phyloP scores from a whole-genome alignment of 2,888 invertebrate genomes.

The Nephrotoma appendiculata region DNA sequence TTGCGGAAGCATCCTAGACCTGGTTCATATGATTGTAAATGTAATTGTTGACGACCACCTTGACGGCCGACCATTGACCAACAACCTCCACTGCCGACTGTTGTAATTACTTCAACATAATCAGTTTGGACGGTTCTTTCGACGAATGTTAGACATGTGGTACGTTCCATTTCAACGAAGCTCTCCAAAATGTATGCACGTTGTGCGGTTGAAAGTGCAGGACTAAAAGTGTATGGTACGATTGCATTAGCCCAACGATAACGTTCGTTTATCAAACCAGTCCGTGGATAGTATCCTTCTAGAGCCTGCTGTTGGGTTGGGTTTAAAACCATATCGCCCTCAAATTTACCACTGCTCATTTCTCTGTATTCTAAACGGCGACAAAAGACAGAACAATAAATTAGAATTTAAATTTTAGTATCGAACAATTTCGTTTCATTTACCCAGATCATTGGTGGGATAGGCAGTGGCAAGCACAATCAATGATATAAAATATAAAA shows the following conservation, averaged over 20 bases:
- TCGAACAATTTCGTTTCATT: neutral
- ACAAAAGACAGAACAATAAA: neutral
- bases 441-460: neutral
- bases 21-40: slow-evolving; percentile 20
- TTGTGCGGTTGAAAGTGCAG: neutral
- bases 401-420: neutral
- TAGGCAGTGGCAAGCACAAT: neutral
- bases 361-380: neutral
- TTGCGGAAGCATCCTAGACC: slow-evolving; percentile 26
- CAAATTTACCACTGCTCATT: slow-evolving; percentile 10
- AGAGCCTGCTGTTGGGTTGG: slow-evolving; percentile 5
- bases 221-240: slow-evolving; percentile 23
- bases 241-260: slow-evolving; percentile 31
- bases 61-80: slow-evolving; percentile 60
- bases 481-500: neutral
- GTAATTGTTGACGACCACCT: slow-evolving; percentile 28
- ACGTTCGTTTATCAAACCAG: slow-evolving; percentile 24
- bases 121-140: neutral
- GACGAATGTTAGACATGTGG: neutral
- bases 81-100: slow-evolving; percentile 37
- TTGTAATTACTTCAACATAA: neutral
- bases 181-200: neutral
- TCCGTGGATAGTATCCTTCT: slow-evolving; percentile 12
- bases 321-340: slow-evolving; percentile 12
- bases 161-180: neutral